Evolutionary conservation across 2,797 vertebrate genomes (phyloP).

Genomic region (Carapus acus): DNA sequence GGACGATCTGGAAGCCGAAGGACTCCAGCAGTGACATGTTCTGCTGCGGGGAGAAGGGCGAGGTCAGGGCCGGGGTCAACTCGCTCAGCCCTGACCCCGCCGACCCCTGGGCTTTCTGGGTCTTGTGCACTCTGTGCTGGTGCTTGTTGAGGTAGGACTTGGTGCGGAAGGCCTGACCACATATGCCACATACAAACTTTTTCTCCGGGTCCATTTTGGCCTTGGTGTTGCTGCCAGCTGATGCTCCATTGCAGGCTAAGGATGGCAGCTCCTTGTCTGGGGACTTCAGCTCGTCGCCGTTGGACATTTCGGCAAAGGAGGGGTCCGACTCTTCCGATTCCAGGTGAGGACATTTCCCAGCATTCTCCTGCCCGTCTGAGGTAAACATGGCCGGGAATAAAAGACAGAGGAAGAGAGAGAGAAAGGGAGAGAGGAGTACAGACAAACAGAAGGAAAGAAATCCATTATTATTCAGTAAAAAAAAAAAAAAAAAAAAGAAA

Average conservation of each 20-base stretch:
- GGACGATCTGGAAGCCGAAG: constrained; percentile 99
- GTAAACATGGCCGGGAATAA: constrained; percentile 25
- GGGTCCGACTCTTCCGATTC: constrained; percentile 92
- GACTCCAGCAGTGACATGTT: constrained; percentile 99
- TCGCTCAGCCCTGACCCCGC: constrained; percentile 77
- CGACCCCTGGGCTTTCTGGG: constrained; percentile 74
- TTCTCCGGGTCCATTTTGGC: constrained; percentile 87
- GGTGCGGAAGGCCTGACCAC: constrained; percentile 96
- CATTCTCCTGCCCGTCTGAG: constrained; percentile 83
- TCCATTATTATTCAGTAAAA: too few relatives aligned
- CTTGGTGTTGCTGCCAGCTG: constrained; percentile 77
- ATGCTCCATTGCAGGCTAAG: constrained; percentile 67
- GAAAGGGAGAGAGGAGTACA: constrained; percentile 17
- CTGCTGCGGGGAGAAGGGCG: constrained; percentile 97
- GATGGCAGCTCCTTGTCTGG: constrained; percentile 79
- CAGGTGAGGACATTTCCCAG: constrained; percentile 92
- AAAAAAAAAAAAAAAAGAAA: too few relatives aligned
- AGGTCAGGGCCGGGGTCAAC: constrained; percentile 79
- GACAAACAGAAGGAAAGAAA: constrained; percentile 19
- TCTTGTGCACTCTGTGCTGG: constrained; percentile 94
- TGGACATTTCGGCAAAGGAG: constrained; percentile 90
- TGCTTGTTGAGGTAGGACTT: constrained; percentile 99
- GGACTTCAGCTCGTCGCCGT: constrained; percentile 89
- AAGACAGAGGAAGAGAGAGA: constrained; percentile 12
- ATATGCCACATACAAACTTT: constrained; percentile 91